Evolutionary conservation across 30 jellyfish, hydroid and myxozoan species (phyloP).

Genomic region (Mastigias papua): DNA sequence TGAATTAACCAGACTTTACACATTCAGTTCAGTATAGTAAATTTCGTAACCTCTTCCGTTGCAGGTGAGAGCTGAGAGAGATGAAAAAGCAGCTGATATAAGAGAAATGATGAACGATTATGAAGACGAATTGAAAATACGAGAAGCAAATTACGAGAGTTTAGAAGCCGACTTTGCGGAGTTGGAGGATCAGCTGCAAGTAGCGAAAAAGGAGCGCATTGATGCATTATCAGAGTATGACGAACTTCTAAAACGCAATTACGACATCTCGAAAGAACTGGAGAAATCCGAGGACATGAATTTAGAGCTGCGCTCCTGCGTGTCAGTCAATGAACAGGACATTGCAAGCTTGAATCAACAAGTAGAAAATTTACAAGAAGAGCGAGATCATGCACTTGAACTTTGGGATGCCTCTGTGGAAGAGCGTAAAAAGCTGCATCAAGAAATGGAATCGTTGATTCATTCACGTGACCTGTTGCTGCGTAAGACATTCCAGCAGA

Average conservation of each 20-base stretch:
- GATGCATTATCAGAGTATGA: slow-evolving; percentile 81
- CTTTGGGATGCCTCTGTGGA: slow-evolving; percentile 86
- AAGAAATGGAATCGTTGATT: slow-evolving; percentile 72
- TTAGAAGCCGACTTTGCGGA: slow-evolving; percentile 47
- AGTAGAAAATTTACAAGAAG: slow-evolving; percentile 66
- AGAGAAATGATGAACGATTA: slow-evolving; percentile 39
- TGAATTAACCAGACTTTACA: background rate
- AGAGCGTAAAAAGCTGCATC: slow-evolving; percentile 82
- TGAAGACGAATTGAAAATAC: slow-evolving; percentile 65
- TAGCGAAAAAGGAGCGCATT: slow-evolving; percentile 84
- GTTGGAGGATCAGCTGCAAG: slow-evolving; percentile 70
- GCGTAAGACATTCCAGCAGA: slow-evolving; percentile 77
- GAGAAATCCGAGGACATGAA: slow-evolving; percentile 44
- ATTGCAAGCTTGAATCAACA: slow-evolving; percentile 63
- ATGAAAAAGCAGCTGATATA: slow-evolving; percentile 47
- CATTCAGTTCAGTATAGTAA: background rate
- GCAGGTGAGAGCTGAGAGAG: slow-evolving; percentile 64
- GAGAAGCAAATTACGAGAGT: slow-evolving; percentile 46
- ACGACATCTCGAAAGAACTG: slow-evolving; percentile 57
- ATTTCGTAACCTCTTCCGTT: background rate
- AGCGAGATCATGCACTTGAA: slow-evolving; percentile 80
- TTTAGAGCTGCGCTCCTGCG: slow-evolving; percentile 12
- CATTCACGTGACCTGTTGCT: slow-evolving; percentile 74
- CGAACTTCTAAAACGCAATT: slow-evolving; percentile 61
- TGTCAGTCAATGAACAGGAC: slow-evolving; percentile 40